Evolutionary conservation across 2,888 invertebrate species (phyloP).

Genomic region (Ametastegia equiseti): DNA sequence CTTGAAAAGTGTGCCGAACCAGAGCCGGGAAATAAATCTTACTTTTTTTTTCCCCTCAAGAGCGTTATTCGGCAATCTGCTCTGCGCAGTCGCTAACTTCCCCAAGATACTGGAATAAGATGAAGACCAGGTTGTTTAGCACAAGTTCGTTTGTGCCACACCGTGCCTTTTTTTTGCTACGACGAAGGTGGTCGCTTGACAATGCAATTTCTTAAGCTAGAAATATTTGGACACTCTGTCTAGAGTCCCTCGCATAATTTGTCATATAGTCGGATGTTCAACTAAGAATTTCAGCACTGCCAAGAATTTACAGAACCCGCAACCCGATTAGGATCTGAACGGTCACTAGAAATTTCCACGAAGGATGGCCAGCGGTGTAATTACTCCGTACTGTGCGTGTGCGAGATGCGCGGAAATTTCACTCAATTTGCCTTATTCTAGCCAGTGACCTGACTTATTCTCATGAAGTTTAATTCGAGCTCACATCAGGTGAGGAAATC

Average conservation of each 20-base stretch:
- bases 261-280: constrained; percentile 10
- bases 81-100: neutral
- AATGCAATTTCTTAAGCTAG: neutral
- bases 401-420: neutral
- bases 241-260: neutral
- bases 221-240: neutral
- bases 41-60: neutral
- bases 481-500: neutral
- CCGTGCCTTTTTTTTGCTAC: neutral
- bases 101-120: neutral
- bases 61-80: neutral
- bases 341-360: neutral
- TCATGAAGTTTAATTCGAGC: constrained; percentile 5
- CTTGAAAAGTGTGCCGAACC: neutral
- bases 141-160: neutral
- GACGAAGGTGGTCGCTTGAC: neutral
- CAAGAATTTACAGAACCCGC: constrained; percentile 8
- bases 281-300: neutral
- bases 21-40: neutral
- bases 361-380: neutral
- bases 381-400: neutral
- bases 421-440: constrained; percentile 3
- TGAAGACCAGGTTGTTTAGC: neutral
- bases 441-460: neutral
- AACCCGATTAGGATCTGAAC: constrained; percentile 22